Evolutionary conservation across 2,888 invertebrate species (phyloP), one percentile per base, ranked within the genome.

Genomic region (Trissonchulus sp.): DNA sequence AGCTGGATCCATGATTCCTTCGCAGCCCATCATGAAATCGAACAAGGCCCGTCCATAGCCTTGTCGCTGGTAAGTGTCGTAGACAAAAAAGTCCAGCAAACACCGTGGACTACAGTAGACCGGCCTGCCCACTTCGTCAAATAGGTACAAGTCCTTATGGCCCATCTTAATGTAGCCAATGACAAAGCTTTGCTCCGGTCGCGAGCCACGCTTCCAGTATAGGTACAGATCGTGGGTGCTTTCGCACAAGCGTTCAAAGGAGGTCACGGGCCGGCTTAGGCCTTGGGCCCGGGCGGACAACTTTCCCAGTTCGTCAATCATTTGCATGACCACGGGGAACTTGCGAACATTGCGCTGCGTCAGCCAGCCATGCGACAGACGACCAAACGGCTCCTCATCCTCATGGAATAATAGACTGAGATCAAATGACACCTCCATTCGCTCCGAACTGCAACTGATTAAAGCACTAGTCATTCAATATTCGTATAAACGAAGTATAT

Each of bases 71-170:
- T 90, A 89, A 0, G 91, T 89, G 83, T 91, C 91, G 81, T 92
- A 86, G 33, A 98, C 89, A 86, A 91, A 98, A 87, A 98, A 98
- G 86, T 98, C 97, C 72, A 98, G 88, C 76, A 98, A 89, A 85
- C 96, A 96, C 34, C 93, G 88, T 0, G 94, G 91, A 78, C 91
- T 89, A 74, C 15, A 65, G 28, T 65, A 62, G 60, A 35, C 68
- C 1, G 73, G 23, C 65, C 31, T 31, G 38, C 30, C 62, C 23
- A 33, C 30, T 34, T 28, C 34, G 37, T 77, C 76, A 62, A 73
- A 77, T 18, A 96, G 89, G 87, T 93, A 98, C 74, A 98, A 87
- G 82, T 92, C 91, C 87, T 96, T 97, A 78, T 88, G 88, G 36
- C 96, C 96, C 69, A 94, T 90, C 87, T 96, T 97, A 79, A 97